Evolutionary conservation across 2,888 invertebrate genomes (phyloP).

Genomic region (Copidosoma aretas): DNA sequence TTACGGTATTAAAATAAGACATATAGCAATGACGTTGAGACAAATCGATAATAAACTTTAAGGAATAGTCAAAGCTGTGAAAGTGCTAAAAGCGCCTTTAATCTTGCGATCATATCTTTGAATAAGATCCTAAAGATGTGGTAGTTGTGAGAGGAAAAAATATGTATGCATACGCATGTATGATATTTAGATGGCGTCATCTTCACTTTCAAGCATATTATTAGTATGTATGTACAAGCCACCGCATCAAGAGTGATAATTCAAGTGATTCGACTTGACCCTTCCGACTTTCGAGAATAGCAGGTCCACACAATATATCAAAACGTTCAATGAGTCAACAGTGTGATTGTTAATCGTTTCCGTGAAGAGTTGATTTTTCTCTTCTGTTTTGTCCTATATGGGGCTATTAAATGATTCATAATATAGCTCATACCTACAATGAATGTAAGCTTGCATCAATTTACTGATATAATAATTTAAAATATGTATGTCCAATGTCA

Average conservation of each 20-base stretch:
- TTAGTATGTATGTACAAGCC: conserved; percentile 44
- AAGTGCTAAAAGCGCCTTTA: conserved; percentile 36
- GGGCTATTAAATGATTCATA: no score
- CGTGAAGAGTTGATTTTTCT: conserved; percentile 29
- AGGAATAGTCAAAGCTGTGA: conserved; percentile 39
- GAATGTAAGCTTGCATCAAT: conserved; percentile 21
- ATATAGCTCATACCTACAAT: no score
- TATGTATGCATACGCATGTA: conserved; percentile 19
- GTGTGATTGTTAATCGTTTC: conserved; percentile 39
- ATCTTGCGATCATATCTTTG: conserved; percentile 24
- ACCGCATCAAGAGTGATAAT: conserved; percentile 60
- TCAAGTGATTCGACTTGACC: conserved; percentile 60
- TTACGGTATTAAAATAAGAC: conserved; percentile 25
- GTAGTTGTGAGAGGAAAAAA: conserved; percentile 11
- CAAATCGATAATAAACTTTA: conserved; percentile 26
- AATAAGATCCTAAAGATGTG: conserved; percentile 31
- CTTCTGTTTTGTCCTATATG: no score
- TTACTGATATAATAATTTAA: conserved; percentile 55
- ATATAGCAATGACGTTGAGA: conserved; percentile 30
- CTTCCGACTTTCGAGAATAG: conserved; percentile 52
- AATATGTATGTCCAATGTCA: conserved; percentile 58
- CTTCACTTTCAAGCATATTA: conserved; percentile 41
- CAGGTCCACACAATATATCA: conserved; percentile 35
- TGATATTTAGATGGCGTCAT: conserved; percentile 32
- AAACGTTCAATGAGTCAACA: conserved; percentile 23